Evolutionary conservation across 2,888 invertebrate species (phyloP).

Genomic region (Drosophila flavopinicola): DNA sequence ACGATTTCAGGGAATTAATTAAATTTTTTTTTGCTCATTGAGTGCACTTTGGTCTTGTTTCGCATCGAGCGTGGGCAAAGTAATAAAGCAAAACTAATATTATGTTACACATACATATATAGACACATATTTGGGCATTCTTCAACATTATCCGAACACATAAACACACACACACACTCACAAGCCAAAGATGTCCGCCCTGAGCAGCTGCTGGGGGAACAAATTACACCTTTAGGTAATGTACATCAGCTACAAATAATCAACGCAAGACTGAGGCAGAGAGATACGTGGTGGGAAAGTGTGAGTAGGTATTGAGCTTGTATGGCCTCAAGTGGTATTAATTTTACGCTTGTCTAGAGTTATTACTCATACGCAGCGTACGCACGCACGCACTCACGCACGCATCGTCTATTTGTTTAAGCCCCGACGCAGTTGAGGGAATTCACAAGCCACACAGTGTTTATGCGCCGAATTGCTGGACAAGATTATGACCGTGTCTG

Average conservation of each 20-base stretch:
- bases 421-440: constrained; percentile 33
- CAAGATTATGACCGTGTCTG: constrained; percentile 48
- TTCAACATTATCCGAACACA: constrained; percentile 4
- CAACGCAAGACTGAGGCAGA: constrained; percentile 6
- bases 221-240: constrained; percentile 68
- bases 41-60: constrained; percentile 27
- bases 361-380: constrained; percentile 71
- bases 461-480: constrained; percentile 55
- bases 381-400: constrained; percentile 42
- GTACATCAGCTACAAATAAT: constrained; percentile 51
- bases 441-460: constrained; percentile 37
- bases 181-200: background rate
- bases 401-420: constrained; percentile 45
- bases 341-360: constrained; percentile 80
- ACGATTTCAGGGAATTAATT: constrained; percentile 55
- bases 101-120: constrained; percentile 16
- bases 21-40: constrained; percentile 52
- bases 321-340: constrained; percentile 68
- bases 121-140: background rate
- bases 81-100: constrained; percentile 48
- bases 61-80: constrained; percentile 11
- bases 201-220: constrained; percentile 34
- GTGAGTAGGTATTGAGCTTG: constrained; percentile 43
- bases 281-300: background rate
- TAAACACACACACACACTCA: constrained; percentile 2